Base-by-base conservation (phyloP, 2,888 invertebrate species). In the Crossocerus cetratus region DNA sequence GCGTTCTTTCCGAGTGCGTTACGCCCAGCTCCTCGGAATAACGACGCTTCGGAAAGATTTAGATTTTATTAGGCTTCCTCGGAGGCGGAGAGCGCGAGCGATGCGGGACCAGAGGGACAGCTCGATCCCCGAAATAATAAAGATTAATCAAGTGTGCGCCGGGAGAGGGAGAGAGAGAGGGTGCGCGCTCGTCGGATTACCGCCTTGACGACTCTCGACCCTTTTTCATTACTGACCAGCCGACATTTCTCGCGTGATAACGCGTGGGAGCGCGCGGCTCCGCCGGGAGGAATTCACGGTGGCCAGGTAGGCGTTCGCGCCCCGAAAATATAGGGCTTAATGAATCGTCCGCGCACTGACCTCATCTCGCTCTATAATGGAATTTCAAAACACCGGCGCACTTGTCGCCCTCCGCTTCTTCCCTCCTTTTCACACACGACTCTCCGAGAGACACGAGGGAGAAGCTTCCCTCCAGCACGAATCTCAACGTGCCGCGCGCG, bases 291-390 rank as follows among this genome's bases (percentile, higher is more conserved):
- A 49, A 58, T 54, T 21, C 55, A 59, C 57, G 64, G 23, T 32
- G 43, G 43, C 55, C 65, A 57, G 73, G 65, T 59, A 72, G 73
- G 62, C 59, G 32, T 32, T 4, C 32, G 32, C 32, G 68, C 44
- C 43, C 69, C 65, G 74, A 72, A 80, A 77, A 80, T 80, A 80
- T 62, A 67, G 64, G 65, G 60, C 56, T 78, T 80, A 80, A 83
- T 80, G 79, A 82, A 82, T 77, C 68, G 81, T 55, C 59, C 69
- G 72, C 80, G 68, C 76, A 74, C 84, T 83, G 80, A 80, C 82
- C 84, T 86, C 84, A 82, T 84, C 84, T 77, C 79, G 75, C 74
- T 65, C 78, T 58, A 80, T 87, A 87, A 88, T 88, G 88, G 88
- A 88, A 88, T 88, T 88, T 88, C 83, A 86, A 83, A 87, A 84